These are phyloP conservation scores for Cavia aperea DNA, from an alignment of 2,113 vertebrate genomes.

Conservation along the genomic window DNA sequence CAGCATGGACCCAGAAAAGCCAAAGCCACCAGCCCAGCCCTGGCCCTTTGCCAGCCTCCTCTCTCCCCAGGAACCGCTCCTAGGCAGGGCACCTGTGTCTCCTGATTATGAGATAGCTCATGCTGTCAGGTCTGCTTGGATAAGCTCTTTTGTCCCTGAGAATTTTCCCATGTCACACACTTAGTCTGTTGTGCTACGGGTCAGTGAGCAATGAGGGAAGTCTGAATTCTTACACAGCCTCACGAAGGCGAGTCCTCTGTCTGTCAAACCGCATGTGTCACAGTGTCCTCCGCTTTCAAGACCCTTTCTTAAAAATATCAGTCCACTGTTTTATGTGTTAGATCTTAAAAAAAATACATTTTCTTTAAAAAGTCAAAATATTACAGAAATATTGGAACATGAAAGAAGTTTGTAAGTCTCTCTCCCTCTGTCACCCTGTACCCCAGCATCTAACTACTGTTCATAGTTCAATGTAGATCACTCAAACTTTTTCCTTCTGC, in stretches of 20 bases:
- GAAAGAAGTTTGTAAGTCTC: background rate
- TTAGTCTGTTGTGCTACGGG: slow-evolving; percentile 86
- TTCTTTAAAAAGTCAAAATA: slow-evolving; percentile 10
- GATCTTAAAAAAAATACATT: background rate
- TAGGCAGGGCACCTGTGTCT: slow-evolving; percentile 69
- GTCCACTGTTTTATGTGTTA: background rate
- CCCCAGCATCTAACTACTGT: background rate
- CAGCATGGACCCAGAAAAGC: background rate
- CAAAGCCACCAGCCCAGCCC: background rate
- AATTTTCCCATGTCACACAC: slow-evolving; percentile 88
- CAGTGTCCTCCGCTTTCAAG: slow-evolving; percentile 56
- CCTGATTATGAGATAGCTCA: slow-evolving; percentile 83
- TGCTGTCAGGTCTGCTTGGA: slow-evolving; percentile 86
- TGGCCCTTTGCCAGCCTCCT: background rate
- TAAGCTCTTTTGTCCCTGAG: slow-evolving; percentile 81
- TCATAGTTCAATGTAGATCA: background rate
- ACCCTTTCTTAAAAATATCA: slow-evolving; percentile 55
- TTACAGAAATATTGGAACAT: background rate
- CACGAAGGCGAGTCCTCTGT: slow-evolving; percentile 78
- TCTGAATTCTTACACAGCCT: slow-evolving; percentile 70
- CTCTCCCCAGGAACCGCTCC: background rate
- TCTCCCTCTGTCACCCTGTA: fast-evolving
- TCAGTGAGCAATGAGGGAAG: slow-evolving; percentile 75
- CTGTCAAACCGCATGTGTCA: slow-evolving; percentile 81
- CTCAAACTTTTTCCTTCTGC: background rate